Evolutionary conservation across 92 coral and sea anemone species (phyloP).

Genomic region (Paragorgia papillata): DNA sequence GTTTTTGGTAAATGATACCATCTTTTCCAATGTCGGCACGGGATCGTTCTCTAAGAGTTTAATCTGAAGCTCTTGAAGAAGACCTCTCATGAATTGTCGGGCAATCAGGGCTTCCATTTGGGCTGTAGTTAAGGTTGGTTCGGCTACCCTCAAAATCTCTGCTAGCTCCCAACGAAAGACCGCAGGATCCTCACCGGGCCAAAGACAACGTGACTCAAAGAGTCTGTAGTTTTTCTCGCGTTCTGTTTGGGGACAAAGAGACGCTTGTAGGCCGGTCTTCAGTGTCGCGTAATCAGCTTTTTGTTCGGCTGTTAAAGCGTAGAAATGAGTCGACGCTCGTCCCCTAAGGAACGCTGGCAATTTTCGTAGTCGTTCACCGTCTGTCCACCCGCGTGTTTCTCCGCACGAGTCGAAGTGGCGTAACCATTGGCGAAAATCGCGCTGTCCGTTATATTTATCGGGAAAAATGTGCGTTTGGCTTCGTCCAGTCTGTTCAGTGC

Average conservation of each 20-base stretch:
- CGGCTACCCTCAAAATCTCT: not conserved
- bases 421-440: conserved; percentile 2
- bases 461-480: not conserved
- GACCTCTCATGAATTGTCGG: not conserved
- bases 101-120: not conserved
- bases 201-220: not conserved
- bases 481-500: too few relatives aligned
- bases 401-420: conserved; percentile 2
- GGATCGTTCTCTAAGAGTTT: too few relatives aligned
- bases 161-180: too few relatives aligned
- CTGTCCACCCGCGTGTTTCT: not conserved
- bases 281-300: not conserved
- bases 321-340: not conserved
- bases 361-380: not conserved
- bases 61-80: too few relatives aligned
- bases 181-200: conserved; percentile 2
- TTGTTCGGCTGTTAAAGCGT: not conserved
- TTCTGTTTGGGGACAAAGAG: too few relatives aligned
- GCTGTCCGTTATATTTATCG: not conserved
- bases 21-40: too few relatives aligned
- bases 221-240: too few relatives aligned
- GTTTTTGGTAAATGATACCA: too few relatives aligned
- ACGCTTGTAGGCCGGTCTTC: not conserved
- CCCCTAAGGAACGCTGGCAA: not conserved
- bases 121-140: not conserved